Percentiles rank a stretch among this genome's conserved stretches.
Conservation (phyloP, 1,140 invertebrate genomes). For the Lucilia sericata region DNA sequence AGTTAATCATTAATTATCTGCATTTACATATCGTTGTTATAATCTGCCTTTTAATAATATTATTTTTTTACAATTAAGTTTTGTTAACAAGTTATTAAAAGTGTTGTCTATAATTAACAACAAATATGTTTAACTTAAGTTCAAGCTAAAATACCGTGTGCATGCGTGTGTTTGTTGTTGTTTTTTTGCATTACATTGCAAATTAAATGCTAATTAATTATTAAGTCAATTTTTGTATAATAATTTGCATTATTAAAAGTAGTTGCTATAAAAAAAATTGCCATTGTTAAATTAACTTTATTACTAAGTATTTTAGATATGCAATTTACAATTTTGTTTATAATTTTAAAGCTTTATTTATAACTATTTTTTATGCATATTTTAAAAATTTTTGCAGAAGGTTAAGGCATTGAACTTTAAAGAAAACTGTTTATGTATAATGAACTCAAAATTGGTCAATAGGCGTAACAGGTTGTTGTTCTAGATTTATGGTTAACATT, state of each 20-base stretch:
- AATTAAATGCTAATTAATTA: constrained; percentile 16
- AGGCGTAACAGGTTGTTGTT: constrained; percentile 10
- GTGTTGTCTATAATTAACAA: no score
- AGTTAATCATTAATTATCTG: no score
- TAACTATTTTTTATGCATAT: neutral
- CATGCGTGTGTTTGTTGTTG: neutral
- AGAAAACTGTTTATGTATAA: neutral
- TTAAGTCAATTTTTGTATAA: neutral
- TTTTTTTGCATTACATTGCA: neutral
- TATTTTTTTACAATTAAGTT: no score
- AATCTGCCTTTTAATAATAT: no score
- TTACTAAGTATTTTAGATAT: neutral
- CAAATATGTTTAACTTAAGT: no score
- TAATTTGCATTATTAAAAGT: neutral
- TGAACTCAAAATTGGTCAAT: neutral
- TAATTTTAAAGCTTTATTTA: neutral
- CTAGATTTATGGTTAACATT: neutral
- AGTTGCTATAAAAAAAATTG: neutral
- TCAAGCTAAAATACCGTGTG: no score
- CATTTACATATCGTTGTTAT: no score
- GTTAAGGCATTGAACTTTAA: constrained; percentile 7
- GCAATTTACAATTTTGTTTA: neutral
- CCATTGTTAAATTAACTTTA: neutral
- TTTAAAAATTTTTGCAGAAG: neutral
- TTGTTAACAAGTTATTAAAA: no score